Base-by-base conservation (phyloP, 2,888 invertebrate genomes). In the Amiota minor region DNA sequence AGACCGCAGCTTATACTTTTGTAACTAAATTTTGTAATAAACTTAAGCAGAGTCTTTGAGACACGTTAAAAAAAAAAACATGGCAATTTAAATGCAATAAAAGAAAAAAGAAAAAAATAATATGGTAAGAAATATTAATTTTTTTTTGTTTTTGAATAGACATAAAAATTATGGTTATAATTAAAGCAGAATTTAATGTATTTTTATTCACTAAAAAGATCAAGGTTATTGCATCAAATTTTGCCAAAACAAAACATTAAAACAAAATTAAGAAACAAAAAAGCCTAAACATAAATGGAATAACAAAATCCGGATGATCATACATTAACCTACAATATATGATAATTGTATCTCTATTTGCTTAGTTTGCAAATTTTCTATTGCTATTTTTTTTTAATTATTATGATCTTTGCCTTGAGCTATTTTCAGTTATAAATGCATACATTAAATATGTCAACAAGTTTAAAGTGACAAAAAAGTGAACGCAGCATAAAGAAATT, bases 131-230 rank as follows among this genome's bases (percentile, higher is more conserved):
- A 35, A 35, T 6, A 35, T 0, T 0, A 35, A 35, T 4, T 35
- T 35, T 35, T 35, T 35, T 6, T 35, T 59, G 2, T 2, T 56
- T 3, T 56, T 16, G 59, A n/a, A n/a, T 12, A 53, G 3, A 53
- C 12, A 53, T n/a, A 53, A 14, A n/a, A n/a, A 16, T 56, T 56
- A 56, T 56, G 18, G 56, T 56, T 56, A 56, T 56, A 18, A 56
- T 56, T n/a, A 56, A 18, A 4, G n/a, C 9, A 2, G 3, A 18
- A 18, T 56, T 18, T 56, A n/a, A 9, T 50, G 6, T 50, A 18
- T 56, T 1, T 9, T 16, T 16, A 56, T 56, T 35, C 35, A 35
- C 6, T 35, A 35, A 35, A 56, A 56, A 56, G 20, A 18, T 56
- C 56, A 56, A 56, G 56, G 56, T 56, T 56, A 53, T 56, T 4